phyloP scores from a whole-genome alignment of 2,888 invertebrate species.

The Desoria tigrina region DNA sequence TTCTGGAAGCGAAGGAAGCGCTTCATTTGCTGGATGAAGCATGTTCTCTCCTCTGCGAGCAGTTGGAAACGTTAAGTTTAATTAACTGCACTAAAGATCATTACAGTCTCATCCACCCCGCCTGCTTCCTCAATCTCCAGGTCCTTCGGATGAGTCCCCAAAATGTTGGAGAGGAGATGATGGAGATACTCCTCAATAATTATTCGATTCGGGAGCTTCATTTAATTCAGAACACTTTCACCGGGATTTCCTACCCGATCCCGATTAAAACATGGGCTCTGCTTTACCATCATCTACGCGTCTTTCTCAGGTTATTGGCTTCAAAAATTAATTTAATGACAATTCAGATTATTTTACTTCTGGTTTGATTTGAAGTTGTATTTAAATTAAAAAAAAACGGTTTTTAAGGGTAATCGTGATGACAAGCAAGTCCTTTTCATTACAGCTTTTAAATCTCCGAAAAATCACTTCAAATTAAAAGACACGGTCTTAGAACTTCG shows the following conservation, averaged over 20 bases:
- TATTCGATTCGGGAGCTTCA: slow-evolving; percentile 67
- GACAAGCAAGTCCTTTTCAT: too few relatives aligned
- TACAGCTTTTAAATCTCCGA: too few relatives aligned
- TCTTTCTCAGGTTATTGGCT: slow-evolving; percentile 41
- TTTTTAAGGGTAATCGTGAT: not conserved
- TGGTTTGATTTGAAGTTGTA: not conserved
- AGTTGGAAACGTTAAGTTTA: slow-evolving; percentile 66
- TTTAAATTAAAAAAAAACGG: not conserved
- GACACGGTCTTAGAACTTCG: too few relatives aligned
- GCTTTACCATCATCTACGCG: slow-evolving; percentile 37
- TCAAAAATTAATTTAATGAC: not conserved
- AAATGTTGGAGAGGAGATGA: slow-evolving; percentile 72
- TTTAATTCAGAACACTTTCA: slow-evolving; percentile 68
- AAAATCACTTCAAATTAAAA: too few relatives aligned
- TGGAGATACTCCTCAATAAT: slow-evolving; percentile 68
- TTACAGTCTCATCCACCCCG: slow-evolving; percentile 72
- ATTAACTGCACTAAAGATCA: slow-evolving; percentile 72
- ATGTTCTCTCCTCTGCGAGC: slow-evolving; percentile 66
- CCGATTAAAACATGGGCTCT: slow-evolving; percentile 56
- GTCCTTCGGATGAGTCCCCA: slow-evolving; percentile 62
- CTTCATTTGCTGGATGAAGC: slow-evolving; percentile 72
- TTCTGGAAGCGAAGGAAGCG: slow-evolving; percentile 70
- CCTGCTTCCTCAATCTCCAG: slow-evolving; percentile 71
- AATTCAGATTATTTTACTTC: not conserved
- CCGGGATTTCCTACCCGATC: slow-evolving; percentile 64